These are phyloP conservation scores for Syrphus vitripennis DNA, from an alignment of 2,888 invertebrate genomes.

Conservation along the genomic window DNA sequence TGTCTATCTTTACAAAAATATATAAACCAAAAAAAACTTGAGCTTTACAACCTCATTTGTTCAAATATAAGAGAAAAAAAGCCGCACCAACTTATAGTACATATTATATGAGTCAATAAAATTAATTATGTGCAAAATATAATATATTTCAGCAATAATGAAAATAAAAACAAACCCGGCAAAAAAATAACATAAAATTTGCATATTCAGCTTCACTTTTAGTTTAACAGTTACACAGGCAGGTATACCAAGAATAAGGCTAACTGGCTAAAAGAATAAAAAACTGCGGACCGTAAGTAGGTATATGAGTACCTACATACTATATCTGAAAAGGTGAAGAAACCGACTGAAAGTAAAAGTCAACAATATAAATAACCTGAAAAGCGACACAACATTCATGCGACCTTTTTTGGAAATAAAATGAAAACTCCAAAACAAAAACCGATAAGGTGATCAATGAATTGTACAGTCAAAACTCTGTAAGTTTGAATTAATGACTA, in stretches of 20 bases:
- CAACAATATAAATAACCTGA: constrained; percentile 34
- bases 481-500: background rate
- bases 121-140: constrained; percentile 9
- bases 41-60: background rate
- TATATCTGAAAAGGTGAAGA: constrained; percentile 33
- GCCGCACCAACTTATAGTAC: background rate
- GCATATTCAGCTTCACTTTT: constrained; percentile 21
- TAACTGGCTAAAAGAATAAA: constrained; percentile 16
- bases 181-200: background rate
- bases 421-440: background rate
- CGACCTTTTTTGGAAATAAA: constrained; percentile 40
- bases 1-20: background rate
- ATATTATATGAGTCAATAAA: constrained; percentile 6
- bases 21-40: background rate
- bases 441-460: constrained; percentile 37
- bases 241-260: constrained; percentile 17
- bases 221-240: constrained; percentile 22
- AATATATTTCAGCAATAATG: background rate
- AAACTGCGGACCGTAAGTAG: background rate
- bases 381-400: constrained; percentile 48
- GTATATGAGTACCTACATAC: background rate
- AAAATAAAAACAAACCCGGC: background rate
- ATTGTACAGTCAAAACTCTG: background rate
- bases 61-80: background rate
- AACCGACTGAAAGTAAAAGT: constrained; percentile 56